Percentiles rank a stretch among this genome's conserved stretches.
Evolutionary conservation across 2,113 vertebrate genomes (phyloP).

Genomic region (Otocyon megalotis): DNA sequence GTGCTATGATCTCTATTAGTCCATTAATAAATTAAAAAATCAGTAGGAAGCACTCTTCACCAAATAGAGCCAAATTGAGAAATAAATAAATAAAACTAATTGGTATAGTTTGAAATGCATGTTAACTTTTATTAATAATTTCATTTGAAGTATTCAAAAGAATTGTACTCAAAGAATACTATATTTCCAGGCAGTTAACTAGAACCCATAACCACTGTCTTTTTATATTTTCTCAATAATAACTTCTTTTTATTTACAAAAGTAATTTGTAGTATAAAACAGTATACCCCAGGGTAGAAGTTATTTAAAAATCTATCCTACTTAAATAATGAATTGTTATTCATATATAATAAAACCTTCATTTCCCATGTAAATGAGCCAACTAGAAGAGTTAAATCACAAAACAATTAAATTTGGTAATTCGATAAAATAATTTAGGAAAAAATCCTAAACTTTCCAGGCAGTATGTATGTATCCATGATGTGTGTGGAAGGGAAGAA

Average conservation of each 20-base stretch:
- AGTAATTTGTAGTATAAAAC: neutral
- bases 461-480: neutral
- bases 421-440: neutral
- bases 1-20: neutral
- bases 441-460: neutral
- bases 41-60: neutral
- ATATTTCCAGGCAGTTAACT: neutral
- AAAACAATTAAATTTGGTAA: conserved; percentile 2
- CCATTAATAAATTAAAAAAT: neutral
- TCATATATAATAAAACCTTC: neutral
- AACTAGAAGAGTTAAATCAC: conserved; percentile 8
- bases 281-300: neutral
- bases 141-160: neutral
- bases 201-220: neutral
- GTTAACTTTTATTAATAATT: neutral
- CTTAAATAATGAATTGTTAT: conserved; percentile 1
- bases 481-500: neutral
- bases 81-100: neutral
- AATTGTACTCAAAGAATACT: neutral
- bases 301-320: neutral
- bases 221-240: conserved; percentile 1
- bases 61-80: neutral
- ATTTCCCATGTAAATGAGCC: conserved; percentile 17
- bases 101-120: neutral
- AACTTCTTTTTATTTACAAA: neutral